Conservation (phyloP, 2,113 vertebrate genomes). For the Lepus americanus region DNA sequence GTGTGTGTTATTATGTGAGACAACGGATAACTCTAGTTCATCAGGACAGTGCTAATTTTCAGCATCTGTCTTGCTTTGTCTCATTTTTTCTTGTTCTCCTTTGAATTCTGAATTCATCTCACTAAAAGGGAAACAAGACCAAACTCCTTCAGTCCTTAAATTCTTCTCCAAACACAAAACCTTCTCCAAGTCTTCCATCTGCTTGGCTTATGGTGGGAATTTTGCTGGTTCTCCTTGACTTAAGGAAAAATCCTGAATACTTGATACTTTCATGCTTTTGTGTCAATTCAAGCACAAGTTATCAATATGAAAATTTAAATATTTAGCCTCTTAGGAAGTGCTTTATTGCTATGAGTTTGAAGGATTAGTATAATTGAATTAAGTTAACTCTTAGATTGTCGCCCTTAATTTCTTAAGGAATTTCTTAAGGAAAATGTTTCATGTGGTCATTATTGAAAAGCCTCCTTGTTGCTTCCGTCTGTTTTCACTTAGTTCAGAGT, state of each 20-base stretch:
- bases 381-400: neutral
- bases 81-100: conserved; percentile 10
- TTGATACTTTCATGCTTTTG: neutral
- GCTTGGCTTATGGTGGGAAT: neutral
- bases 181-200: neutral
- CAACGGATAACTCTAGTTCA: neutral
- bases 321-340: neutral
- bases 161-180: neutral
- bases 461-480: neutral
- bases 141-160: neutral
- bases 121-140: neutral
- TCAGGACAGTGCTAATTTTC: neutral
- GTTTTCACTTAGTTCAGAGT: neutral
- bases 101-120: neutral
- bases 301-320: neutral
- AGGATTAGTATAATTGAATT: neutral
- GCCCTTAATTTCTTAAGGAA: conserved; percentile 9
- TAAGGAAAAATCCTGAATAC: neutral
- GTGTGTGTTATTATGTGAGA: neutral
- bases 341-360: neutral
- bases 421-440: neutral
- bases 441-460: neutral
- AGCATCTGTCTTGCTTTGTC: neutral
- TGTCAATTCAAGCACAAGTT: neutral
- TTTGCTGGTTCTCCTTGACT: neutral